phyloP scores from a whole-genome alignment of 92 coral and sea anemone genomes.

The Parazoanthus darwini region DNA sequence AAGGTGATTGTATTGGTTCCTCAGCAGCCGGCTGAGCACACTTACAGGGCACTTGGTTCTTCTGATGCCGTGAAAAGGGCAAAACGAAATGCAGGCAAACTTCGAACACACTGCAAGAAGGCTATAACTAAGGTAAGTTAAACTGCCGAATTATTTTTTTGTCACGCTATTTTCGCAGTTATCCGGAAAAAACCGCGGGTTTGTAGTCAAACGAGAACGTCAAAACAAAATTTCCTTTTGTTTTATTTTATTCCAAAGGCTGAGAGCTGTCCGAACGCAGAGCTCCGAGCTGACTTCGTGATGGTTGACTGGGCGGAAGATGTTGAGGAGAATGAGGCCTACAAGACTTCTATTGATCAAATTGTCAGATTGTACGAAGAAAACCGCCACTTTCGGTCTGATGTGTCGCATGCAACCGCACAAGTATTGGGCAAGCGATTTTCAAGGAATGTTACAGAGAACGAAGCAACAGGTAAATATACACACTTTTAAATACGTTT shows the following conservation, averaged over 20 bases:
- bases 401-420: conserved; percentile 61
- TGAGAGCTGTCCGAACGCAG: conserved; percentile 28
- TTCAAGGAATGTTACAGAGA: conserved; percentile 34
- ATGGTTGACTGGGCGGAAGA: conserved; percentile 71
- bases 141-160: not conserved
- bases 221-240: not conserved
- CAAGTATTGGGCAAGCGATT: conserved; percentile 58
- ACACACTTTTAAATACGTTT: not conserved
- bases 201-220: no score
- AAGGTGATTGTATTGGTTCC: conserved; percentile 65
- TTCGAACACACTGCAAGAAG: conserved; percentile 61
- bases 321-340: conserved; percentile 60
- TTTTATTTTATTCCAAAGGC: not conserved
- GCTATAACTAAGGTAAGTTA: conserved; percentile 67
- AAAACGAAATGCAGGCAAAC: conserved; percentile 59
- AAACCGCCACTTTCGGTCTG: conserved; percentile 57
- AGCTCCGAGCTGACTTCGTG: conserved; percentile 52
- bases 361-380: conserved; percentile 53
- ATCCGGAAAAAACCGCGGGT: no score
- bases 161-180: no score
- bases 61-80: conserved; percentile 74
- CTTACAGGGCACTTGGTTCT: conserved; percentile 72
- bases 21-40: conserved; percentile 79
- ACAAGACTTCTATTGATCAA: conserved; percentile 48
- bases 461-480: conserved; percentile 52